Conservation (phyloP, 2,888 invertebrate genomes). For the Eupithecia vulgata region DNA sequence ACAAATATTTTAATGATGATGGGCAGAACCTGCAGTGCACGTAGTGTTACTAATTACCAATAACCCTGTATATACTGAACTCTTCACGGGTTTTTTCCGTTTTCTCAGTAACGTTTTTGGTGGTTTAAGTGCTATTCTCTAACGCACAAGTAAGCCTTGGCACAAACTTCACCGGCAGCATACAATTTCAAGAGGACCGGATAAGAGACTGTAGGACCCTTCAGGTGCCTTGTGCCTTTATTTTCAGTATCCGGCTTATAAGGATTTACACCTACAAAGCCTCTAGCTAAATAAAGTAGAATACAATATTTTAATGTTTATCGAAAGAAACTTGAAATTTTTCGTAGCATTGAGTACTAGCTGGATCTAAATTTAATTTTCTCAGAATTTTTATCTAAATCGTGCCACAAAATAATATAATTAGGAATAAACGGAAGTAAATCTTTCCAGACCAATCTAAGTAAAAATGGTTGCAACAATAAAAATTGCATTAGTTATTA, state of each 20-base stretch:
- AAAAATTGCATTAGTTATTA: too few relatives aligned
- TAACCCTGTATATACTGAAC: too few relatives aligned
- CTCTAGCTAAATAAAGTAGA: background rate
- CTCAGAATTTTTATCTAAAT: background rate
- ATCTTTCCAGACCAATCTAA: too few relatives aligned
- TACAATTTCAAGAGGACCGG: conserved; percentile 20
- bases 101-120: background rate
- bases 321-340: background rate
- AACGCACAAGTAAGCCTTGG: background rate
- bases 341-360: background rate
- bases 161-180: conserved; percentile 6
- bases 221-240: conserved; percentile 10
- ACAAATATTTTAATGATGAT: too few relatives aligned
- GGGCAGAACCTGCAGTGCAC: too few relatives aligned
- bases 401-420: background rate
- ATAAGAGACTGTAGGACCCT: conserved; percentile 1
- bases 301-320: background rate
- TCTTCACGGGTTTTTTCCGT: too few relatives aligned
- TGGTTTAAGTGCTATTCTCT: background rate
- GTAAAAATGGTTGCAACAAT: too few relatives aligned
- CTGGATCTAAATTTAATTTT: background rate
- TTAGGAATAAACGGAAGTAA: background rate
- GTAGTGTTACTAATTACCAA: too few relatives aligned
- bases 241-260: conserved; percentile 22
- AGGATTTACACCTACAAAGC: conserved; percentile 9